Evolutionary conservation across 2,797 vertebrate genomes (phyloP).

Genomic region (Channallabes apus): DNA sequence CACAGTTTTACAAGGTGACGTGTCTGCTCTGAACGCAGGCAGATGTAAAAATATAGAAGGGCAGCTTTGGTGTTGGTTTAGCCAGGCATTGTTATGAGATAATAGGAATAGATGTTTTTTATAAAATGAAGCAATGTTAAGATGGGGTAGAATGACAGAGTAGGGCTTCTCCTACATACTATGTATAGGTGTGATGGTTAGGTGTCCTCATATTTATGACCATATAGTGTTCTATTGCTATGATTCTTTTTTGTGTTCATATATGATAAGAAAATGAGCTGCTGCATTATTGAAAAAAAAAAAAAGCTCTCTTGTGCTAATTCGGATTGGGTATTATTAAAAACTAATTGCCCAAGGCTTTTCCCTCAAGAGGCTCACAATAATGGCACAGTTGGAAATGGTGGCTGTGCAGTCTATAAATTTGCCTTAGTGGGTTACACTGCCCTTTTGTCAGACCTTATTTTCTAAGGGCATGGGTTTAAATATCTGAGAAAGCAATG

Average conservation of each 20-base stretch:
- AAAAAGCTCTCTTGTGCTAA: conserved; percentile 36
- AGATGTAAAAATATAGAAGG: conserved; percentile 23
- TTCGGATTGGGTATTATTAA: conserved; percentile 46
- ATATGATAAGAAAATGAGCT: conserved; percentile 32
- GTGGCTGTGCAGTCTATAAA: conserved; percentile 47
- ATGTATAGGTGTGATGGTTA: neutral
- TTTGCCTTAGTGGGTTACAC: conserved; percentile 44
- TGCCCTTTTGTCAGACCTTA: conserved; percentile 46
- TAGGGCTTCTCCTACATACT: neutral
- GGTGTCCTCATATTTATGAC: neutral
- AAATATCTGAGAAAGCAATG: conserved; percentile 44
- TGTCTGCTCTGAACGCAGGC: conserved; percentile 42
- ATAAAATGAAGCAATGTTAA: too few species aligned
- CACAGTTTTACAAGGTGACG: neutral
- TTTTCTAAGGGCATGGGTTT: conserved; percentile 45
- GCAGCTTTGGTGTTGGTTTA: conserved; percentile 28
- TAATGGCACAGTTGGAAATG: conserved; percentile 37
- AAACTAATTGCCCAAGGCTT: conserved; percentile 47
- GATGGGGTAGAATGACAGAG: too few species aligned
- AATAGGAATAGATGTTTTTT: conserved; percentile 9
- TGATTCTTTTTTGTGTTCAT: conserved; percentile 26
- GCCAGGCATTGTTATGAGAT: conserved; percentile 10
- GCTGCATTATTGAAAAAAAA: conserved; percentile 41
- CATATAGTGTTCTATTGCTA: neutral
- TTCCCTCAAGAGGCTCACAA: conserved; percentile 32